Evolutionary conservation across 2,113 vertebrate genomes (phyloP), one percentile per base, ranked within the genome.

Genomic region (Malaclemys terrapin): DNA sequence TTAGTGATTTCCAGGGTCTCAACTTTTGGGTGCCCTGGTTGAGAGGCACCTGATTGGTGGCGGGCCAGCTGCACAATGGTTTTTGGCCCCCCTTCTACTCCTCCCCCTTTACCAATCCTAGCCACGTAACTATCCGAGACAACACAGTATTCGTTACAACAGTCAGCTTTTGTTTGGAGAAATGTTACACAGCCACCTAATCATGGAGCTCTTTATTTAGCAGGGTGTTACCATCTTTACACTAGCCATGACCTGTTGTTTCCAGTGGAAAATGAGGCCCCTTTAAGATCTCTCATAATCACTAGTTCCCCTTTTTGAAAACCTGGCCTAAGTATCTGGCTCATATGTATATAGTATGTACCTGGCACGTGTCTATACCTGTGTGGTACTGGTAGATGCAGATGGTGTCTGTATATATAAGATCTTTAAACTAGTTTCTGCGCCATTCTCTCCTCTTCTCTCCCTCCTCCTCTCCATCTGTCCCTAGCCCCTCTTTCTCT

Each of bases 381-480:
- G 80, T 1, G 27, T 11, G 78, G 83, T 3, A 13, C 19, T 22
- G 1, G 87, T 85, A 65, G 8, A 24, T 75, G 47, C 92, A 94
- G 93, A 95, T 95, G 92, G 93, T 0, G 53, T 92, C 91, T 92
- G 88, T 90, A 87, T 93, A 91, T 91, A 78, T 19, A 50, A 56
- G 91, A 91, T 80, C 91, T 83, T 89, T 93, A 89, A 49, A 94
- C 95, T 94, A 89, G 88, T 95, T 88, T 88, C 93, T 94, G 92
- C 86, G 80, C 95, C 89, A 87, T 94, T 97, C 96, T 95, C 95
- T 86, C 87, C 93, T 90, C 87, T 72, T 94, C 50, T 94, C 93
- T 93, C 96, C 97, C 98, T 97, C 97, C 97, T 98, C 98, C 97
- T 97, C 96, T 98, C 98, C 98, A 98, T 98, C 98, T 98, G 97